A percentile compares a stretch with the other conserved stretches of the same genome.
Conservation (phyloP, 2,888 invertebrate genomes). For the Acleris literana region DNA sequence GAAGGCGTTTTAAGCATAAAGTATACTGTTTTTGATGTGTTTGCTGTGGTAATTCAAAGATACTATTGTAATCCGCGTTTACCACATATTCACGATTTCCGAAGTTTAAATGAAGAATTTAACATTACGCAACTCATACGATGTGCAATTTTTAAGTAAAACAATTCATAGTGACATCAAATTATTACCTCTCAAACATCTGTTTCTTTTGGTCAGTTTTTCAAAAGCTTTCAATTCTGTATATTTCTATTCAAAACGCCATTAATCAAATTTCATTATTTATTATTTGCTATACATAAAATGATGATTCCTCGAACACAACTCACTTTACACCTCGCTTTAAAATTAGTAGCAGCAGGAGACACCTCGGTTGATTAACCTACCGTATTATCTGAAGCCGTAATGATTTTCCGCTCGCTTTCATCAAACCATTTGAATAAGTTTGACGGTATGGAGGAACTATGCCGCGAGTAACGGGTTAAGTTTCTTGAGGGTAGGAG, state of each 20-base stretch:
- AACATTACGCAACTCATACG: constrained; percentile 5
- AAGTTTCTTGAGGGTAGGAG: constrained; percentile 51
- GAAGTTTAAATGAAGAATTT: constrained; percentile 34
- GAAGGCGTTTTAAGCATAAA: background rate
- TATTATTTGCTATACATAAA: background rate
- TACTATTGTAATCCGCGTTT: constrained; percentile 63
- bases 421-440: constrained; percentile 54
- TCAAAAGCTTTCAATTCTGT: too few relatives aligned
- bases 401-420: constrained; percentile 74
- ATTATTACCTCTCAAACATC: too few relatives aligned
- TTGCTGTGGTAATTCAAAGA: constrained; percentile 25
- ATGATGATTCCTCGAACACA: constrained; percentile 14
- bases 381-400: constrained; percentile 68
- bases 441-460: constrained; percentile 60
- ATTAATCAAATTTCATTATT: too few relatives aligned
- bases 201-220: too few relatives aligned
- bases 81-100: constrained; percentile 58
- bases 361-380: constrained; percentile 66
- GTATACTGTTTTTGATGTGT: background rate
- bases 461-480: constrained; percentile 68
- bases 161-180: background rate
- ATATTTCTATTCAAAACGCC: too few relatives aligned
- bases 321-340: constrained; percentile 39
- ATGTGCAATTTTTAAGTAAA: background rate
- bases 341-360: constrained; percentile 46